Base-by-base conservation (phyloP, 2,797 vertebrate genomes). In the Nannoperca obscura region DNA sequence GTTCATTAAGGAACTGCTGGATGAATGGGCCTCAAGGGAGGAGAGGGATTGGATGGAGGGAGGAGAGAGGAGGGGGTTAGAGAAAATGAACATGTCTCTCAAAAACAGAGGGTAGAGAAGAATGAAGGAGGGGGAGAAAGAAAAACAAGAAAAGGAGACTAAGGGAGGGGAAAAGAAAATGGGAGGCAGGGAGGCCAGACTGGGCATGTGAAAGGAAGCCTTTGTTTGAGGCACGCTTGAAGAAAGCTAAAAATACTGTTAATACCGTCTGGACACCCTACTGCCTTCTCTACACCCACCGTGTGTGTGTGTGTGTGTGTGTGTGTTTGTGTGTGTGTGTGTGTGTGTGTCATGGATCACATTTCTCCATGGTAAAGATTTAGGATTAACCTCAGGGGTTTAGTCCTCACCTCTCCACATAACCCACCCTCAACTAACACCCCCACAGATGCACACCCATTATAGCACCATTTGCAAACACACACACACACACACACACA, bases 341-440 rank as follows among this genome's bases (percentile, higher is more conserved):
- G 72, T 55, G 67, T 72, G 67, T 60, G 36, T 68, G 20, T 50
- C 24, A 58, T 0, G 52, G 80, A 86, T 93, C 86, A 61, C 9
- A 55, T 93, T 91, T 89, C 92, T 61, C 58, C 30, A 49, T 47
- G 74, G 78, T 78, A 52, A 86, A 92, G 85, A 86, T 86, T 80
- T 27, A 66, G 80, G 87, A 88, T 92, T 92, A 89, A 90, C 90
- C 85, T 80, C 72, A 49, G 36, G 57, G 89, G 88, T 89, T 75
- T 58, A 44, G 82, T 80, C 78, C 47, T 89, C 76, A 79, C 88
- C 75, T 71, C 54, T 62, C 34, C 68, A 61, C 49, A 61, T 71
- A 52, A 63, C 40, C 54, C 78, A 57, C 60, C 22, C 71, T 46
- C 30, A 36, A 57, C 36, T 60, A 63, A 75, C 78, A n/a, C 63